These are phyloP conservation scores for Cryptotermes secundus DNA, from an alignment of 1,140 invertebrate species.

Conservation along the genomic window DNA sequence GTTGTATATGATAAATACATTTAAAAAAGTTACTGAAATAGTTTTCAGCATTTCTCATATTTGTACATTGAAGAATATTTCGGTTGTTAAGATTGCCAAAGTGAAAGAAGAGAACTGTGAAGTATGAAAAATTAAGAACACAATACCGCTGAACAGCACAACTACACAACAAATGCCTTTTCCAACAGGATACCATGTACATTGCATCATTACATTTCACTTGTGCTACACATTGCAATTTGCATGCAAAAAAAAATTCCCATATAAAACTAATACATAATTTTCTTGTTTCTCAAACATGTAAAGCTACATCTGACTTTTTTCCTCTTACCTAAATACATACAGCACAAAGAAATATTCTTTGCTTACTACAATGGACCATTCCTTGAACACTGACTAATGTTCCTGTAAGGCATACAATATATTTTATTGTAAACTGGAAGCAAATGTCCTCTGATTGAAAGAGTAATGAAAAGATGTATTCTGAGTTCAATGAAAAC, in stretches of 20 bases:
- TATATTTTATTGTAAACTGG: conserved; percentile 10
- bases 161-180: not conserved
- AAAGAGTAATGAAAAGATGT: not conserved
- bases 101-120: not conserved
- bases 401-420: conserved; percentile 10
- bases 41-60: not conserved
- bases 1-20: not conserved
- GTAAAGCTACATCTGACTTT: not conserved
- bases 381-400: not conserved
- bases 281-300: conserved; percentile 3
- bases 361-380: conserved; percentile 15
- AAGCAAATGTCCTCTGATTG: not conserved
- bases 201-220: not conserved
- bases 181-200: not conserved
- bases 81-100: not conserved
- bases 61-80: not conserved
- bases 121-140: not conserved
- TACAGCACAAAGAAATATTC: not conserved
- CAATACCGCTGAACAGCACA: not conserved
- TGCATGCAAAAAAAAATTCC: not conserved
- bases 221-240: too few relatives aligned
- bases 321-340: not conserved
- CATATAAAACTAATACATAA: conserved; percentile 3
- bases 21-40: conserved; percentile 1
- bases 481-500: not conserved